Conservation (phyloP, 1,140 invertebrate species). For the Cataglyphis hispanica region DNA sequence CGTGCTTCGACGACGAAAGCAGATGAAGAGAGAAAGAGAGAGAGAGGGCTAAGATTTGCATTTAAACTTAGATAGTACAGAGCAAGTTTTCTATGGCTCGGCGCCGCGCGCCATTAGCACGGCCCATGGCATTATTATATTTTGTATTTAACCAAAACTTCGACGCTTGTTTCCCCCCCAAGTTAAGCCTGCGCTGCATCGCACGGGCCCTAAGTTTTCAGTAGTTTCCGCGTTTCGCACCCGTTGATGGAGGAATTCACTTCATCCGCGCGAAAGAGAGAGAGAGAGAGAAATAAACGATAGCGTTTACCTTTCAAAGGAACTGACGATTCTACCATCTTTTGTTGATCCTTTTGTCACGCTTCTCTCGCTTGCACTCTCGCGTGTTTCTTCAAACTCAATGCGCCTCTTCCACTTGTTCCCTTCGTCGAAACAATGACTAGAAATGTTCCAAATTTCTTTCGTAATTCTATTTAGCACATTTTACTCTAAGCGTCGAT, state of each 20-base stretch:
- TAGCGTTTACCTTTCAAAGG: slow-evolving; percentile 53
- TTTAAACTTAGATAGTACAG: slow-evolving; percentile 63
- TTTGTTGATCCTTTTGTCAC: slow-evolving; percentile 43
- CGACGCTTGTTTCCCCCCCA: slow-evolving; percentile 55
- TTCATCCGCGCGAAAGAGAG: background rate
- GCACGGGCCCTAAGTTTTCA: slow-evolving; percentile 48
- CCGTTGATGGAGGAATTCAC: slow-evolving; percentile 25
- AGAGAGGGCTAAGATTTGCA: slow-evolving; percentile 63
- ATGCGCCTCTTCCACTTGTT: slow-evolving; percentile 18
- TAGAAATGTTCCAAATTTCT: slow-evolving; percentile 35
- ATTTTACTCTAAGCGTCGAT: too few relatives aligned
- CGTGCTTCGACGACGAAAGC: background rate
- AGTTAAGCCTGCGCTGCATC: slow-evolving; percentile 42
- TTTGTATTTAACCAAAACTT: slow-evolving; percentile 75
- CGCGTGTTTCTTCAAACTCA: slow-evolving; percentile 1
- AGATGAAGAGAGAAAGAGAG: background rate
- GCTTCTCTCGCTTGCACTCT: background rate
- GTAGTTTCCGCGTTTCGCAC: slow-evolving; percentile 13
- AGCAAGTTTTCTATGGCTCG: slow-evolving; percentile 57
- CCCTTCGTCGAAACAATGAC: slow-evolving; percentile 1
- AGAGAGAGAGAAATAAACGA: background rate
- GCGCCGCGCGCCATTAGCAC: slow-evolving; percentile 64
- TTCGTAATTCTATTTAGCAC: background rate
- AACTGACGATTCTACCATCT: slow-evolving; percentile 34
- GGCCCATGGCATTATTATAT: slow-evolving; percentile 70